These are phyloP conservation scores for Carassius carassius DNA, from an alignment of 2,113 vertebrate species.

Conservation along the genomic window DNA sequence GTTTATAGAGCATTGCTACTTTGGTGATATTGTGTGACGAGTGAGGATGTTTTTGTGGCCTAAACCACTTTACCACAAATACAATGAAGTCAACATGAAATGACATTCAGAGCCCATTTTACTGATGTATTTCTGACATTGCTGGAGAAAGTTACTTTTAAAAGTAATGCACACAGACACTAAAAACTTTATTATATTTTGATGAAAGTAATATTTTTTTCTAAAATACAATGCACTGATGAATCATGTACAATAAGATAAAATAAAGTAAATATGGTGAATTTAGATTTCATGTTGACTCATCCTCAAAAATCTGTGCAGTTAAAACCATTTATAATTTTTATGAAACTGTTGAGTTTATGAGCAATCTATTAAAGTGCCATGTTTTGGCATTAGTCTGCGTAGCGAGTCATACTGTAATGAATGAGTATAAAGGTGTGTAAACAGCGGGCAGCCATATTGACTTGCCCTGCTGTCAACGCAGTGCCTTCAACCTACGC, in stretches of 20 bases:
- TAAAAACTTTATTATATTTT: neutral
- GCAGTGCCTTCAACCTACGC: neutral
- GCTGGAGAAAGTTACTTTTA: no score
- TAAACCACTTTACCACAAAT: neutral
- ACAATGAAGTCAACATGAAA: neutral
- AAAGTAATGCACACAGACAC: neutral
- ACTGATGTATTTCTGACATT: neutral
- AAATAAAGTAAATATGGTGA: neutral
- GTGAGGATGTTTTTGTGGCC: neutral
- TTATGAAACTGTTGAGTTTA: neutral
- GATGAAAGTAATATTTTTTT: neutral
- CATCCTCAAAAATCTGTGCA: neutral
- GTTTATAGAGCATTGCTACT: neutral
- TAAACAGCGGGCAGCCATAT: slow-evolving; percentile 28
- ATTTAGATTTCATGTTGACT: neutral
- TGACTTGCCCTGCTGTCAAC: slow-evolving; percentile 37
- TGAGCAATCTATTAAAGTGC: neutral
- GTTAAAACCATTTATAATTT: neutral
- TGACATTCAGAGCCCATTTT: neutral
- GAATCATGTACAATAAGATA: neutral
- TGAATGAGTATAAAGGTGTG: slow-evolving; percentile 14
- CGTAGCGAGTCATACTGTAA: neutral
- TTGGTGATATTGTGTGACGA: neutral
- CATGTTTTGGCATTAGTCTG: neutral
- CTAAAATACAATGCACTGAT: neutral